Evolutionary conservation across 2,113 vertebrate species (phyloP).

Genomic region (Corydoras maculifer): DNA sequence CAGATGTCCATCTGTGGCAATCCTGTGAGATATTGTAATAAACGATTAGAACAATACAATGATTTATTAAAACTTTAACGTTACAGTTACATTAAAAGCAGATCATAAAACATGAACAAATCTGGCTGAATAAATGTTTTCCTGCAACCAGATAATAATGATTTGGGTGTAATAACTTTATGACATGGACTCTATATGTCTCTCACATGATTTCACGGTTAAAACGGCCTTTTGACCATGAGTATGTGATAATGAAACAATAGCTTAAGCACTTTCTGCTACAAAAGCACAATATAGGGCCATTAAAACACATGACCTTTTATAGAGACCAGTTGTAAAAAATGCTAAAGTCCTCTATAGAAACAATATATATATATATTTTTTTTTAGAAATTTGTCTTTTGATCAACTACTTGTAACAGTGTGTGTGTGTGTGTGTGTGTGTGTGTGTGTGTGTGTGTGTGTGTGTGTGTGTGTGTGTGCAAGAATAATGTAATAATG

Average conservation of each 20-base stretch:
- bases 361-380: conserved; percentile 34
- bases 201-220: not conserved
- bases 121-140: too few relatives aligned
- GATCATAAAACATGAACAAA: too few relatives aligned
- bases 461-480: not conserved
- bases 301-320: conserved; percentile 37
- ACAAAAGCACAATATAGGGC: conserved; percentile 59
- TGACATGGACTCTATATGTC: too few relatives aligned
- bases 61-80: too few relatives aligned
- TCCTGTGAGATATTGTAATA: too few relatives aligned
- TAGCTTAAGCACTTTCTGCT: conserved; percentile 60
- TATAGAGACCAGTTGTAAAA: conserved; percentile 35
- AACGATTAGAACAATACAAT: too few relatives aligned
- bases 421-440: conserved; percentile 16
- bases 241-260: conserved; percentile 17
- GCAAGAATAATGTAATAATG: not conserved
- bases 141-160: too few relatives aligned
- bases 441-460: not conserved
- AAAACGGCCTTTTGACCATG: not conserved
- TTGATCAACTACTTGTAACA: conserved; percentile 42
- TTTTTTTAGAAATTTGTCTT: conserved; percentile 46
- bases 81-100: too few relatives aligned
- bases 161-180: too few relatives aligned
- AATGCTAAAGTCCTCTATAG: conserved; percentile 3
- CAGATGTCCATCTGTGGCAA: too few relatives aligned